These are phyloP conservation scores for Oopsacas minuta DNA, from an alignment of 37 sponge, comb jelly and placozoan species.

Conservation along the genomic window DNA sequence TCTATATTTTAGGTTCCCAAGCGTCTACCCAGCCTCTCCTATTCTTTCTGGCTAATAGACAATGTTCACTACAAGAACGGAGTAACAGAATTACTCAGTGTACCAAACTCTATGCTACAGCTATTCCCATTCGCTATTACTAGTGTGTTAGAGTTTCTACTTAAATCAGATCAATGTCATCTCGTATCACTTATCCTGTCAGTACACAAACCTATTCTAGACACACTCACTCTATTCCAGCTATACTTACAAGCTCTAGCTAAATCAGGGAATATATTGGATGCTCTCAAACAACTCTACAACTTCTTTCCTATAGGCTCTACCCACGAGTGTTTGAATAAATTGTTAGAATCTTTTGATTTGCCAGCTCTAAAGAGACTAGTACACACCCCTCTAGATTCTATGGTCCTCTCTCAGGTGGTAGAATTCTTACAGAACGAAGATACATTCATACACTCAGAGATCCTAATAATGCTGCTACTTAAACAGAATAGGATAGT, in stretches of 20 bases:
- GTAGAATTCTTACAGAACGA: not conserved
- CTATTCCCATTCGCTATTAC: not conserved
- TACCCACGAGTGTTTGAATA: not conserved
- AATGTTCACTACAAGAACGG: not conserved
- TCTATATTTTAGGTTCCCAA: not conserved
- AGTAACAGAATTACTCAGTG: not conserved
- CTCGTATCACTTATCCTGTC: not conserved
- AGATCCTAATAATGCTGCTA: not conserved
- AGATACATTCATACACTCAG: not conserved
- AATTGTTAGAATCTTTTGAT: not conserved
- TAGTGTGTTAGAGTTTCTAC: not conserved
- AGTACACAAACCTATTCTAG: not conserved
- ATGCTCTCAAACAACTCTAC: not conserved
- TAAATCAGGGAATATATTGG: not conserved
- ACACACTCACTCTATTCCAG: not conserved
- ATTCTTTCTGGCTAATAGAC: constrained; percentile 1
- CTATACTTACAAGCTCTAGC: not conserved
- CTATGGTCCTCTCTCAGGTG: not conserved
- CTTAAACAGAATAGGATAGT: not conserved
- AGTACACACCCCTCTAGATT: not conserved
- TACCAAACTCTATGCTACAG: not conserved
- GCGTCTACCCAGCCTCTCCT: not conserved
- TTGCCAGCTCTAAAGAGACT: not conserved
- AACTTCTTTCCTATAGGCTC: not conserved
- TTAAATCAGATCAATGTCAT: not conserved